Evolutionary conservation across 2,888 invertebrate species (phyloP).

Genomic region (Polydrusus cervinus): DNA sequence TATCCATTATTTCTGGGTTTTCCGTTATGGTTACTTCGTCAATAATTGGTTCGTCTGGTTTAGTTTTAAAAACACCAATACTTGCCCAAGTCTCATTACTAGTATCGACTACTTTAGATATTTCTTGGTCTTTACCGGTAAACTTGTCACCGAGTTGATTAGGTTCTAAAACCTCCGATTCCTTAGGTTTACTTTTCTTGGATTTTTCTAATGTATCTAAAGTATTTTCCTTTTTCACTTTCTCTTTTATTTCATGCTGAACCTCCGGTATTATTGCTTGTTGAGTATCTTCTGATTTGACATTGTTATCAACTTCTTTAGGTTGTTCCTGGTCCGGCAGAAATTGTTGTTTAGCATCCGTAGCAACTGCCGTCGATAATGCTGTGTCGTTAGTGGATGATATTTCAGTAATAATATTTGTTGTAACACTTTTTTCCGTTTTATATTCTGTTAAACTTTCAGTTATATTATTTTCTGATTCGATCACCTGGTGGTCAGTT

Average conservation of each 20-base stretch:
- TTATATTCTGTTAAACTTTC: neutral
- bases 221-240: neutral
- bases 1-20: too few relatives aligned
- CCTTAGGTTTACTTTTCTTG: neutral
- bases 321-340: neutral
- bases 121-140: neutral
- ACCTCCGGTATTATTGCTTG: neutral
- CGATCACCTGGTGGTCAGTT: neutral
- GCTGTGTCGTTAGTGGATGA: neutral
- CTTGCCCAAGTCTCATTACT: conserved; percentile 21
- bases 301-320: neutral
- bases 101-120: neutral
- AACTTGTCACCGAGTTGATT: neutral
- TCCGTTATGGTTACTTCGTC: too few relatives aligned
- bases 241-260: neutral
- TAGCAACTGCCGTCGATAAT: neutral
- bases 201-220: neutral
- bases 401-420: conserved; percentile 23
- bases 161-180: neutral
- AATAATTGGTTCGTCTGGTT: too few relatives aligned
- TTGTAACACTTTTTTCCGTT: neutral
- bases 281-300: neutral
- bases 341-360: neutral
- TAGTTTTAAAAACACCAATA: conserved; percentile 20
- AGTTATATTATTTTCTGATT: neutral